These are phyloP conservation scores for Myrmecophaga tridactyla DNA, from an alignment of 2,113 vertebrate genomes.

Conservation along the genomic window DNA sequence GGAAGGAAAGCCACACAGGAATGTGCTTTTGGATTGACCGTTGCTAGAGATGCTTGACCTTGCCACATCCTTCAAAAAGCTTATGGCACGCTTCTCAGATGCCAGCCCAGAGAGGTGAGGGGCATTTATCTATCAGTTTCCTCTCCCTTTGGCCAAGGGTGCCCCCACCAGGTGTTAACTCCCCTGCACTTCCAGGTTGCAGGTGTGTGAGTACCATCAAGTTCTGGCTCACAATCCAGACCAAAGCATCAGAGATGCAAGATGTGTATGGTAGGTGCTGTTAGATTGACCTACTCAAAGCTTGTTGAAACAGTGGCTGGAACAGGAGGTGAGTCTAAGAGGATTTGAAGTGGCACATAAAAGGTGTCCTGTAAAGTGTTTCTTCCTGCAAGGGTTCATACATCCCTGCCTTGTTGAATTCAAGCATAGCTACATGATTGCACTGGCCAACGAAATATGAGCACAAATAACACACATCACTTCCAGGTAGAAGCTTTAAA, in stretches of 20 bases:
- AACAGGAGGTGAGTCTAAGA: background rate
- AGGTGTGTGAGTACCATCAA: rapidly evolving
- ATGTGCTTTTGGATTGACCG: rapidly evolving
- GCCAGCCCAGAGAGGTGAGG: background rate
- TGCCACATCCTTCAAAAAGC: background rate
- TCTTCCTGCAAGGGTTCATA: too few relatives aligned
- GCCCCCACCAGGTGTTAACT: background rate
- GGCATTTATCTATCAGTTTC: background rate
- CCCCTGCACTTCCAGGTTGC: background rate
- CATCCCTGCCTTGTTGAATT: background rate
- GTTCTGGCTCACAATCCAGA: background rate
- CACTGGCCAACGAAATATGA: background rate
- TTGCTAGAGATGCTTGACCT: background rate
- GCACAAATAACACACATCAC: background rate
- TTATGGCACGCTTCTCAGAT: background rate
- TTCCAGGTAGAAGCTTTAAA: background rate
- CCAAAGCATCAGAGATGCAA: background rate
- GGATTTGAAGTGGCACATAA: background rate
- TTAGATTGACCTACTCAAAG: background rate
- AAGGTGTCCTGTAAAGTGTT: background rate
- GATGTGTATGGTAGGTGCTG: rapidly evolving
- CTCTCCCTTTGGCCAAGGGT: background rate
- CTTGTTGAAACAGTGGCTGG: background rate
- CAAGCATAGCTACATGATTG: background rate
- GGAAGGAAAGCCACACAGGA: background rate